A percentile compares a stretch with the other conserved stretches of the same genome.
These are phyloP conservation scores for Podarcis cretensis DNA, from an alignment of 2,113 vertebrate genomes.

Conservation along the genomic window DNA sequence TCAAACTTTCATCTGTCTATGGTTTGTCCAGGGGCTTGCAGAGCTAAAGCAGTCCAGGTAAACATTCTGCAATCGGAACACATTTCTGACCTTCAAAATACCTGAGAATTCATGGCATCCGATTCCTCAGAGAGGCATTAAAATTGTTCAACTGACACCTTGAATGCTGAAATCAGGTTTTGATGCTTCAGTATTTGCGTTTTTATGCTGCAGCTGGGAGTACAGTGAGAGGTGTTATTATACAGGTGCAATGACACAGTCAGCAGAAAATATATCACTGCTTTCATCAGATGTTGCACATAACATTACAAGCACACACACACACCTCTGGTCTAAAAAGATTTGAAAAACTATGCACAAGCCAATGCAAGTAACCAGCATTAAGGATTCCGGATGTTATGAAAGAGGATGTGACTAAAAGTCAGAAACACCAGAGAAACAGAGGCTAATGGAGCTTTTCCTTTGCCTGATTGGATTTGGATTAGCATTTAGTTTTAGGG, in stretches of 20 bases:
- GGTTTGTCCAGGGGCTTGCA: not conserved
- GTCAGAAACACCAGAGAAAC: not conserved
- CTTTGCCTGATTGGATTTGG: not conserved
- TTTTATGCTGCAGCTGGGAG: not conserved
- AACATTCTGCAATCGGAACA: not conserved
- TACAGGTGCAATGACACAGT: too few species aligned
- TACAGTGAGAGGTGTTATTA: not conserved
- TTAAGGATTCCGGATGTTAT: not conserved
- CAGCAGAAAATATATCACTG: not conserved
- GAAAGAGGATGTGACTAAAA: not conserved
- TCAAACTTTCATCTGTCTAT: not conserved
- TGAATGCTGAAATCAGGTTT: not conserved
- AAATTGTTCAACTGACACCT: not conserved
- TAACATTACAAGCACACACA: too few species aligned
- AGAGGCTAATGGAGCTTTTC: not conserved
- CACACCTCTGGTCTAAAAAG: not conserved
- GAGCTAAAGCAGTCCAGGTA: not conserved
- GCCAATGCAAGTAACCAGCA: not conserved
- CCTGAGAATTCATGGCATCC: not conserved
- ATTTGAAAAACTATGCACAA: not conserved
- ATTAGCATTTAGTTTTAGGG: not conserved
- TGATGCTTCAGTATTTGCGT: not conserved
- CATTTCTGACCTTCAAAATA: not conserved
- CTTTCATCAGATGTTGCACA: not conserved
- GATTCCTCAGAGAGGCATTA: not conserved